A percentile compares a stretch with the other conserved stretches of the same genome.
Evolutionary conservation across 2,113 vertebrate species (phyloP).

Genomic region (Tetraodon nigroviridis): DNA sequence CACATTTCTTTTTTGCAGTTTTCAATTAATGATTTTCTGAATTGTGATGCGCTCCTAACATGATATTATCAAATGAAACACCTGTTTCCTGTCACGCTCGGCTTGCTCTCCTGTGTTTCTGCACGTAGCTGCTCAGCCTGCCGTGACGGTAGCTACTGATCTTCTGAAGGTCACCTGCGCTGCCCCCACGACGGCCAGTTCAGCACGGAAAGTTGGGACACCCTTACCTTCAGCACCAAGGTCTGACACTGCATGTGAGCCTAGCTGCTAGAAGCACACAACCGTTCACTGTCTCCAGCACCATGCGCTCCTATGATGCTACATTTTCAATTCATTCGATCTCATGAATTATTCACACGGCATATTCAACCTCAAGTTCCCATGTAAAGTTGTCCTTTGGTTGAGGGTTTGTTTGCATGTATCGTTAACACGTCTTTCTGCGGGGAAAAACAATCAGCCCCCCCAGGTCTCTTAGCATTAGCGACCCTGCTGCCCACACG

Average conservation of each 20-base stretch:
- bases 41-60: too few relatives aligned
- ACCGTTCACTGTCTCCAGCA: constrained; percentile 27
- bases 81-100: background rate
- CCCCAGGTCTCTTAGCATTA: constrained; percentile 45
- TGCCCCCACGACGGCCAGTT: constrained; percentile 15
- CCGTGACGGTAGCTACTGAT: constrained; percentile 62
- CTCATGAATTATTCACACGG: constrained; percentile 52
- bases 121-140: constrained; percentile 53
- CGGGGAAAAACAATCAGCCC: constrained; percentile 35
- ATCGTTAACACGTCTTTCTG: constrained; percentile 52
- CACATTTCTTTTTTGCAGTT: background rate
- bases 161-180: constrained; percentile 61
- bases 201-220: constrained; percentile 10
- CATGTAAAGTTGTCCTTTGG: constrained; percentile 37
- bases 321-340: constrained; percentile 39
- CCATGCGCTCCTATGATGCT: constrained; percentile 24
- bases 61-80: too few relatives aligned
- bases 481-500: constrained; percentile 55
- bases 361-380: constrained; percentile 24
- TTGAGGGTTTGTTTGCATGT: constrained; percentile 53
- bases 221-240: background rate
- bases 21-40: too few relatives aligned
- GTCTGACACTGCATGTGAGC: background rate
- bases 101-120: constrained; percentile 43
- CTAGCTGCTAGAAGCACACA: constrained; percentile 4